Evolutionary conservation across 2,888 invertebrate species (phyloP).

Genomic region (Caenorhabditis wallacei): DNA sequence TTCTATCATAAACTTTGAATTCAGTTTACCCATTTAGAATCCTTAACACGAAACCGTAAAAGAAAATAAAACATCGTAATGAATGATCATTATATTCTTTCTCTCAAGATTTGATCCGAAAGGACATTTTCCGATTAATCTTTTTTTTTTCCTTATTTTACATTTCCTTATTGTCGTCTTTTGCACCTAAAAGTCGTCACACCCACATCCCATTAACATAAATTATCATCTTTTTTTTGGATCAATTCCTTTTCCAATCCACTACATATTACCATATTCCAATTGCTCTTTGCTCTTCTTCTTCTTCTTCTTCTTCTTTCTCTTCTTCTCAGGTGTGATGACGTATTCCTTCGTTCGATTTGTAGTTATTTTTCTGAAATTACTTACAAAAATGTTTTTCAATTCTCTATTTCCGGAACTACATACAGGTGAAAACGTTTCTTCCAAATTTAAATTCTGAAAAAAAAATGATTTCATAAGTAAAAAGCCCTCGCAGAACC

Average conservation of each 20-base stretch:
- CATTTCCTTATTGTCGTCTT: background rate
- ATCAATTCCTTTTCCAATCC: conserved; percentile 1
- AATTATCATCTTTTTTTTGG: conserved; percentile 18
- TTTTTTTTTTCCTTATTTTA: background rate
- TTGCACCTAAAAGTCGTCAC: conserved; percentile 28
- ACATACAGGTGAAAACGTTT: conserved; percentile 39
- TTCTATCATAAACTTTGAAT: too few relatives aligned
- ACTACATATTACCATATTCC: conserved; percentile 49
- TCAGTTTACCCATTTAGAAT: too few relatives aligned
- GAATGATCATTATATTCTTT: too few relatives aligned
- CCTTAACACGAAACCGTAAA: too few relatives aligned
- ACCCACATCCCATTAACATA: conserved; percentile 42
- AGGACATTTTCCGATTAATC: too few relatives aligned
- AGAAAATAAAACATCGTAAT: too few relatives aligned
- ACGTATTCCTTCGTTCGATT: conserved; percentile 25
- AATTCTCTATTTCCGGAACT: conserved; percentile 8
- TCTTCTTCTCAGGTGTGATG: conserved; percentile 34
- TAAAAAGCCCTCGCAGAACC: background rate
- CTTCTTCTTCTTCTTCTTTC: conserved; percentile 2
- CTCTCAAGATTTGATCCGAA: too few relatives aligned
- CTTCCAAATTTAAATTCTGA: conserved; percentile 8
- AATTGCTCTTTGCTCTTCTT: conserved; percentile 54
- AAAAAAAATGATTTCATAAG: conserved; percentile 28
- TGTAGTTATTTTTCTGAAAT: conserved; percentile 6
- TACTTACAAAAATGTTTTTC: background rate